Conservation (phyloP, 2,113 vertebrate species). For the Poeciliopsis turrubarensis region DNA sequence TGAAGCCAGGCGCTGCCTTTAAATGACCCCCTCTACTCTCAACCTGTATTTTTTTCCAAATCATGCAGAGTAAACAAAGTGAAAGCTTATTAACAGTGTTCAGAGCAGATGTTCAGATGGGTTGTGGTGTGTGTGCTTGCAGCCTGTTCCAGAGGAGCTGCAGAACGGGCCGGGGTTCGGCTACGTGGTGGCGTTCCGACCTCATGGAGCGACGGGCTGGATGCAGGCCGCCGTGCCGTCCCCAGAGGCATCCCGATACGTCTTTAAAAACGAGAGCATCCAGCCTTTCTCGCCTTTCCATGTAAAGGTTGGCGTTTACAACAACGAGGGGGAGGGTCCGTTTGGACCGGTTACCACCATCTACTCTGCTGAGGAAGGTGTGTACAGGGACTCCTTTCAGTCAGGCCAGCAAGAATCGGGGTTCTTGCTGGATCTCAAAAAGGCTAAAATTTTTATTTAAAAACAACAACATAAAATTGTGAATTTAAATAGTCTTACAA, state of each 20-base stretch:
- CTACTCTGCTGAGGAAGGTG: constrained; percentile 97
- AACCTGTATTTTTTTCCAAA: background rate
- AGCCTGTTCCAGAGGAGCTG: constrained; percentile 96
- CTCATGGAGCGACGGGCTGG: constrained; percentile 88
- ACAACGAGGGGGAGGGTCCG: constrained; percentile 94
- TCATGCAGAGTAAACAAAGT: background rate
- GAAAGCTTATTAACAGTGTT: background rate
- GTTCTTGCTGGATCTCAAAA: no score
- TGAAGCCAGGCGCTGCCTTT: constrained; percentile 4
- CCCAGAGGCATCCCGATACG: constrained; percentile 87
- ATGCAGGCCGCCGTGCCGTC: constrained; percentile 97
- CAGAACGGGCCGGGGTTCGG: constrained; percentile 97
- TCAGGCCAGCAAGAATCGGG: background rate
- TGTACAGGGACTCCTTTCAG: background rate
- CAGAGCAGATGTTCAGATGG: background rate
- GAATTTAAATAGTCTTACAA: no score
- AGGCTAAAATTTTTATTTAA: no score
- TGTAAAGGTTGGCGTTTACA: constrained; percentile 96
- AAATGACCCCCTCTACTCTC: constrained; percentile 9
- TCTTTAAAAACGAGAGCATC: constrained; percentile 95
- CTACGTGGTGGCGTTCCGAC: constrained; percentile 95
- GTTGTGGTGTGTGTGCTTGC: constrained; percentile 7
- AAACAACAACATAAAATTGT: no score
- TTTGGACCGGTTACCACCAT: constrained; percentile 89
- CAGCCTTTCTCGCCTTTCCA: constrained; percentile 95